Conservation (phyloP, 2,888 invertebrate genomes). For the Hypomecis punctinalis region DNA sequence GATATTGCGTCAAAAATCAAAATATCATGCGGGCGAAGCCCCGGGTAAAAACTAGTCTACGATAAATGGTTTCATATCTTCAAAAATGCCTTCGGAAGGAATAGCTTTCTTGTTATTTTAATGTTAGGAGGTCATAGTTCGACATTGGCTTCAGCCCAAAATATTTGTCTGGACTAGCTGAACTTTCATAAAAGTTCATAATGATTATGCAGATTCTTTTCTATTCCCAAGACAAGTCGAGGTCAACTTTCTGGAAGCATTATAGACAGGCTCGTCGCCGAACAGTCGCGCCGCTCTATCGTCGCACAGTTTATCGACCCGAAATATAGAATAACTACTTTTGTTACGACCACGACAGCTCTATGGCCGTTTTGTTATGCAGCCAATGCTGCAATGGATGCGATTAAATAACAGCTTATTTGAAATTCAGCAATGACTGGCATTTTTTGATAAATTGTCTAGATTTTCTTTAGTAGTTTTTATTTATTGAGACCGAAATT, state of each 20-base stretch:
- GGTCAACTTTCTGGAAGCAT: constrained; percentile 51
- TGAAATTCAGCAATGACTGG: constrained; percentile 48
- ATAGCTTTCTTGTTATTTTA: too few relatives aligned
- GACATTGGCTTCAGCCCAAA: too few relatives aligned
- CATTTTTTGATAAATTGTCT: constrained; percentile 28
- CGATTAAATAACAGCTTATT: constrained; percentile 68
- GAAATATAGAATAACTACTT: constrained; percentile 78
- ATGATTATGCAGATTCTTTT: constrained; percentile 11
- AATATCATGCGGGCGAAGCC: too few relatives aligned
- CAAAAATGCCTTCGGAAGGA: too few relatives aligned
- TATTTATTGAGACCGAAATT: constrained; percentile 6
- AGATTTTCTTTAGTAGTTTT: background rate
- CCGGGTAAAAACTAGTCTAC: too few relatives aligned
- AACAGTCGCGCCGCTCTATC: constrained; percentile 59
- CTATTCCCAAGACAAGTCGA: constrained; percentile 8
- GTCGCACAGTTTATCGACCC: constrained; percentile 73
- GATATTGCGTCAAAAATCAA: too few relatives aligned
- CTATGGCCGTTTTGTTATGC: constrained; percentile 61
- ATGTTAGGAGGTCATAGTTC: too few relatives aligned
- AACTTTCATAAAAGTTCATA: background rate
- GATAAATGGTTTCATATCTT: too few relatives aligned
- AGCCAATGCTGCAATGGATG: constrained; percentile 59
- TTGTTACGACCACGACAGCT: constrained; percentile 68
- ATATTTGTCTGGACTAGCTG: background rate
- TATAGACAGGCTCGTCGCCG: constrained; percentile 55